These are phyloP conservation scores for Petrosia ficiformis DNA, from an alignment of 37 sponge, comb jelly and placozoan species.

Conservation along the genomic window DNA sequence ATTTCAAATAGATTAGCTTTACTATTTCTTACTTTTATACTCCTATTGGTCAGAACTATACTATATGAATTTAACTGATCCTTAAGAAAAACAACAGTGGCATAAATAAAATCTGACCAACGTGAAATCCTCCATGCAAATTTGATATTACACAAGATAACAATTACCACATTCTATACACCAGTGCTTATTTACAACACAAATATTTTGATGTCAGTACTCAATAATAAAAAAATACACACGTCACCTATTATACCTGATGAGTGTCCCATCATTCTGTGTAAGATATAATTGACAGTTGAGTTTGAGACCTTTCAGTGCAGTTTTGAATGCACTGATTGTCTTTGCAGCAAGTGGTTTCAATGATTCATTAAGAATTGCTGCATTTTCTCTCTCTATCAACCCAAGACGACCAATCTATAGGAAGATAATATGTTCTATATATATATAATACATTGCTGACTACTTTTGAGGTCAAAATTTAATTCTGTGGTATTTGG, in stretches of 20 bases:
- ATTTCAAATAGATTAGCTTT: no score
- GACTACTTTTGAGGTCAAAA: neutral
- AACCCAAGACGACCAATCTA: constrained; percentile 68
- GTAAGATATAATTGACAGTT: constrained; percentile 75
- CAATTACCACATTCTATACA: no score
- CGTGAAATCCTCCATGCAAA: no score
- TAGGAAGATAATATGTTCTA: neutral
- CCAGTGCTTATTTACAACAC: no score
- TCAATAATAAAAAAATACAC: neutral
- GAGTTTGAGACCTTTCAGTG: constrained; percentile 47
- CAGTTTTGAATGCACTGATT: constrained; percentile 58
- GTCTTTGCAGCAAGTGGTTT: constrained; percentile 54
- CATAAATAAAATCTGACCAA: no score
- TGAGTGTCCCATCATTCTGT: constrained; percentile 90
- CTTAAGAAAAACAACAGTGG: no score
- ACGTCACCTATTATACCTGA: constrained; percentile 51
- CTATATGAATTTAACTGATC: no score
- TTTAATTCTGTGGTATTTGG: no score
- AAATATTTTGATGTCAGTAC: no score
- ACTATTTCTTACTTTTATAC: no score
- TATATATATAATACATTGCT: neutral
- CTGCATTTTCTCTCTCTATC: constrained; percentile 88
- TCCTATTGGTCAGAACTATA: no score
- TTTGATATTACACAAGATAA: no score
- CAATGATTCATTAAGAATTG: constrained; percentile 80